These are phyloP conservation scores for Sycobia sp. DNA, from an alignment of 1,140 invertebrate species.

Conservation along the genomic window DNA sequence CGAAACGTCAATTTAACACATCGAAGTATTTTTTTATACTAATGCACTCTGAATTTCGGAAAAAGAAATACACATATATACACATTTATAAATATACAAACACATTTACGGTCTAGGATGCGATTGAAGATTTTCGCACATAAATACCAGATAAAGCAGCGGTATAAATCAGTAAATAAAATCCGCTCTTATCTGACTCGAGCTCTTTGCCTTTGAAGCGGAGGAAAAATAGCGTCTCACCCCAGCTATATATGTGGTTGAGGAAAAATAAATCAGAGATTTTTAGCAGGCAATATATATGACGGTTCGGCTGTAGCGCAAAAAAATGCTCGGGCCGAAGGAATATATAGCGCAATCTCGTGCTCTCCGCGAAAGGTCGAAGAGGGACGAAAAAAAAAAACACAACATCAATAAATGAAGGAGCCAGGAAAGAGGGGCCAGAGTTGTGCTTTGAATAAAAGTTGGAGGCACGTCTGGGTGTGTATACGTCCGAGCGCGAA, in stretches of 20 bases:
- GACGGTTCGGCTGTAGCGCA: not conserved
- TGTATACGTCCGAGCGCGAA: not conserved
- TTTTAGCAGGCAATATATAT: constrained; percentile 7
- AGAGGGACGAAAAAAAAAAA: not conserved
- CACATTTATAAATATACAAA: no score
- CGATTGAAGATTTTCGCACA: not conserved
- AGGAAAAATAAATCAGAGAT: constrained; percentile 5
- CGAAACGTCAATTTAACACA: no score
- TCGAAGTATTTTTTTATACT: no score
- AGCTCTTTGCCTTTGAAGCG: not conserved
- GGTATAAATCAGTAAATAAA: constrained; percentile 16
- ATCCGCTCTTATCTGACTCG: not conserved
- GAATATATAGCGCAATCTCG: not conserved
- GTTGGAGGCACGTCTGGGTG: not conserved
- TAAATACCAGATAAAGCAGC: constrained; percentile 7
- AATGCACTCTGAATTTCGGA: no score
- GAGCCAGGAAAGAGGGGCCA: no score
- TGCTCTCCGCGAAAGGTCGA: not conserved
- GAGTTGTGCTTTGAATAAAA: no score
- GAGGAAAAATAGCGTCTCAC: constrained; percentile 19
- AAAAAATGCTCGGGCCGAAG: not conserved
- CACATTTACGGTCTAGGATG: no score
- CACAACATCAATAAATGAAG: no score
- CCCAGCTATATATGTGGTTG: not conserved
- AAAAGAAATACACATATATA: no score